phyloP scores from a whole-genome alignment of 2,113 vertebrate species.

The Bombycilla garrulus region DNA sequence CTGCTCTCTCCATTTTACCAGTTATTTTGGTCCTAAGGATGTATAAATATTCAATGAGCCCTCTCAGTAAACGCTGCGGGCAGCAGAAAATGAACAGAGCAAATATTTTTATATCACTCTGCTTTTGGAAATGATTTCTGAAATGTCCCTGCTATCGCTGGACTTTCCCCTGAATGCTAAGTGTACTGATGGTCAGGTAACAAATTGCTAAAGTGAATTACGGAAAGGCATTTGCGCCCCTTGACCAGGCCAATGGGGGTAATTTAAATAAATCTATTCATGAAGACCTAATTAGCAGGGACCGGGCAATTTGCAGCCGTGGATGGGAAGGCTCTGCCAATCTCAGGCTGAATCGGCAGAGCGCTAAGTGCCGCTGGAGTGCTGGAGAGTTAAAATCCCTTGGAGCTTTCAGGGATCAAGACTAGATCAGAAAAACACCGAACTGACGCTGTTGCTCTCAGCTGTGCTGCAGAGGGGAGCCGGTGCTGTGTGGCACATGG shows the following conservation, averaged over 20 bases:
- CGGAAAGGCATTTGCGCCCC: background rate
- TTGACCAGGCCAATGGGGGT: background rate
- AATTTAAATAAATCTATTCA: conserved; percentile 49
- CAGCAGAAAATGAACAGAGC: background rate
- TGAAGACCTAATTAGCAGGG: conserved; percentile 17
- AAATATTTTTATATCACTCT: background rate
- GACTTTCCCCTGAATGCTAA: background rate
- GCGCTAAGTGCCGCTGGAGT: background rate
- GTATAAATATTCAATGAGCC: conserved; percentile 4
- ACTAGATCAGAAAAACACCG: background rate
- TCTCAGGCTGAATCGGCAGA: background rate
- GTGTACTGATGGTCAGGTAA: background rate
- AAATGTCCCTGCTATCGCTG: background rate
- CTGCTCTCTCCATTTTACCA: conserved; percentile 4
- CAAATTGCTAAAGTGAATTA: conserved; percentile 16
- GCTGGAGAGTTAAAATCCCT: background rate
- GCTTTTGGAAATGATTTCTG: background rate
- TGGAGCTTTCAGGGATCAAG: background rate
- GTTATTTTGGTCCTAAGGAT: conserved; percentile 7
- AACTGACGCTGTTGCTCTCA: background rate
- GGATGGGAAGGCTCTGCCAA: background rate
- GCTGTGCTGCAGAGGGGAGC: background rate
- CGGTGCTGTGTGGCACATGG: background rate
- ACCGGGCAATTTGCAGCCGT: background rate
- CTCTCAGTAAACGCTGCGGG: background rate